These are phyloP conservation scores for Semotilus atromaculatus DNA, from an alignment of 2,797 vertebrate species.

Conservation along the genomic window DNA sequence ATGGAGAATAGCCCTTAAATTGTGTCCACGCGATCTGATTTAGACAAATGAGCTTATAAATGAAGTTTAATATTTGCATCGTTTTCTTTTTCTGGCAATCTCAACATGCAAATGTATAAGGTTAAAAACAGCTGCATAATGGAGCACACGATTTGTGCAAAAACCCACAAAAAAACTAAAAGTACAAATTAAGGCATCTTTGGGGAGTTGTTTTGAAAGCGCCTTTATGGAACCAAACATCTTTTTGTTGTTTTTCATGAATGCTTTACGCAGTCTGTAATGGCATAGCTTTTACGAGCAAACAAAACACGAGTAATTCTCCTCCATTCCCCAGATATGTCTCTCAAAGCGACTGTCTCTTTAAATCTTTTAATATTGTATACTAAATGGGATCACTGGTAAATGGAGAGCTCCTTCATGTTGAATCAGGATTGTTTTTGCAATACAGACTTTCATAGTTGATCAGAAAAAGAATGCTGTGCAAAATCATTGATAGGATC, in stretches of 20 bases:
- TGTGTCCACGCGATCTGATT: neutral
- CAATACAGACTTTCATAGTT: neutral
- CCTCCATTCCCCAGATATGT: neutral
- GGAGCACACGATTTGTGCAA: neutral
- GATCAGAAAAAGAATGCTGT: neutral
- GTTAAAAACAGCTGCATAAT: neutral
- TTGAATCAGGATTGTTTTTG: neutral
- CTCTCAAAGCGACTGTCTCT: neutral
- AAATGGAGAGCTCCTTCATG: conserved; percentile 6
- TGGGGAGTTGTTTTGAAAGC: neutral
- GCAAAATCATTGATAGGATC: neutral
- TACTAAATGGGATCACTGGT: conserved; percentile 3
- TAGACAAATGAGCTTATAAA: conserved; percentile 3
- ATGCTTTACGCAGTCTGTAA: neutral
- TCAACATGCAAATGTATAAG: neutral
- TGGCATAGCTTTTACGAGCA: neutral
- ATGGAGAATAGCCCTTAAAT: neutral
- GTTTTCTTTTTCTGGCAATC: neutral
- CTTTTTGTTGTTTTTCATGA: neutral
- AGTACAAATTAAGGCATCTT: neutral
- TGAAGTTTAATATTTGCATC: neutral
- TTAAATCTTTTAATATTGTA: conserved; percentile 26
- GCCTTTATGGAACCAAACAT: conserved; percentile 13
- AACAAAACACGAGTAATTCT: conserved; percentile 20
- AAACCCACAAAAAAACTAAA: neutral